Percentiles rank a stretch among this genome's conserved stretches.
phyloP scores from a whole-genome alignment of 2,888 invertebrate species.

The Latrodectus hesperus region DNA sequence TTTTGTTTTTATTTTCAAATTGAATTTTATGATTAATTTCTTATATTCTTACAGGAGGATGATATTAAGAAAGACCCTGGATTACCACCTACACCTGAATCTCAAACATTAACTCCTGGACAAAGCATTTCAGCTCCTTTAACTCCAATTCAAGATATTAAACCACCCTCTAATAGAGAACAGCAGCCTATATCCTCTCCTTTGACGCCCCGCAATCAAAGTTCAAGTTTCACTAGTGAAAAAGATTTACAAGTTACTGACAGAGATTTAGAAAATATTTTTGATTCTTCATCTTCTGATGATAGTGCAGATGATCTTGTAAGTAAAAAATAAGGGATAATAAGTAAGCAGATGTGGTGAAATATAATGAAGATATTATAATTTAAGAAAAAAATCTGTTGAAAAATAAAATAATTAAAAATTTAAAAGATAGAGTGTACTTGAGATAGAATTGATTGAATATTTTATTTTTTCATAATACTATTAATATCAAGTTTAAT shows the following conservation, averaged over 20 bases:
- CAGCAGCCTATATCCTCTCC: constrained; percentile 67
- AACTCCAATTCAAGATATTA: constrained; percentile 66
- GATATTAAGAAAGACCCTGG: constrained; percentile 65
- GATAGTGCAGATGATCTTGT: constrained; percentile 92
- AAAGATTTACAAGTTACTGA: constrained; percentile 91
- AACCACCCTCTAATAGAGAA: constrained; percentile 59
- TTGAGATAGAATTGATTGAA: too few species aligned
- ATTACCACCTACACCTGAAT: constrained; percentile 64
- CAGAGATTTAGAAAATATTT: constrained; percentile 94
- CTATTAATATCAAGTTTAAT: too few species aligned
- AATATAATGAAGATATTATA: background rate
- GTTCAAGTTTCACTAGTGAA: constrained; percentile 75
- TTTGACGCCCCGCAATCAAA: constrained; percentile 56
- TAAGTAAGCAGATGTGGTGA: constrained; percentile 72
- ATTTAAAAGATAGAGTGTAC: too few species aligned
- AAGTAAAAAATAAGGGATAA: constrained; percentile 74
- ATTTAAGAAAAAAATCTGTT: too few species aligned
- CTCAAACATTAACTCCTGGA: constrained; percentile 53
- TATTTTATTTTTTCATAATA: too few species aligned
- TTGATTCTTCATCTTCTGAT: constrained; percentile 89
- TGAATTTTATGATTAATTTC: background rate
- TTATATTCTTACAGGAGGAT: constrained; percentile 42
- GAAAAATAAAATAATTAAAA: too few species aligned
- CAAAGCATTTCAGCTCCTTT: constrained; percentile 54
- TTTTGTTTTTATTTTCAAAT: background rate